Percentiles rank a stretch among this genome's conserved stretches.
These are phyloP conservation scores for Noctua fimbriata DNA, from an alignment of 2,888 invertebrate species.

Conservation along the genomic window DNA sequence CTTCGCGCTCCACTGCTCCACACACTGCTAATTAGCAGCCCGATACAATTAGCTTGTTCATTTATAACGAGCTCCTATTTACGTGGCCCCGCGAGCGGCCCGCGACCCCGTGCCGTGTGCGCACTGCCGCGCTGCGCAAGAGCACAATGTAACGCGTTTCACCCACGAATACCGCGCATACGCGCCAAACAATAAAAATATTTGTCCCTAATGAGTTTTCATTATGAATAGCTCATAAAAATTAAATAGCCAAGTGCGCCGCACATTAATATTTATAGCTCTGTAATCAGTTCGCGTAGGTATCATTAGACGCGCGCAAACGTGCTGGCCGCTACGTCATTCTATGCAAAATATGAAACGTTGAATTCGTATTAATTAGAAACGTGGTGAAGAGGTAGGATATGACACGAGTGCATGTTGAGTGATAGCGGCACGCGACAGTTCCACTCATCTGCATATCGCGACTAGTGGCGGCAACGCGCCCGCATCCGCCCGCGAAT, in stretches of 20 bases:
- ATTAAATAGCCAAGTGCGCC: slow-evolving; percentile 45
- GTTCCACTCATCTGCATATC: slow-evolving; percentile 68
- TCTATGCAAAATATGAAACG: slow-evolving; percentile 11
- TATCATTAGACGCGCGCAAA: slow-evolving; percentile 10
- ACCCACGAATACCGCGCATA: slow-evolving; percentile 59
- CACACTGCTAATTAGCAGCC: slow-evolving; percentile 62
- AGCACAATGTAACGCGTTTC: slow-evolving; percentile 44
- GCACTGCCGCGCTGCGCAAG: not conserved
- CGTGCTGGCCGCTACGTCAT: not conserved
- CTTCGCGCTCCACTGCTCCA: slow-evolving; percentile 47
- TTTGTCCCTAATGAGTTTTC: slow-evolving; percentile 66
- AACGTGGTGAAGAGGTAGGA: not conserved
- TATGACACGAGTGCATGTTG: slow-evolving; percentile 4
- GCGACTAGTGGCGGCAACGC: slow-evolving; percentile 56
- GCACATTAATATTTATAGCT: slow-evolving; percentile 54
- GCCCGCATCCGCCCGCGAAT: slow-evolving; percentile 69
- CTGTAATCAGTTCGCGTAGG: slow-evolving; percentile 23
- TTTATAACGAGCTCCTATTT: slow-evolving; percentile 48
- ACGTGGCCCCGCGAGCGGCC: not conserved
- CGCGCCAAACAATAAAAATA: slow-evolving; percentile 62
- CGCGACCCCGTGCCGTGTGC: slow-evolving; percentile 1
- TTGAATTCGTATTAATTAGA: not conserved
- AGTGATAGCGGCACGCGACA: slow-evolving; percentile 10
- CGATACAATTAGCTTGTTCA: slow-evolving; percentile 64
- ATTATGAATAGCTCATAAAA: slow-evolving; percentile 66